Evolutionary conservation across 2,888 invertebrate genomes (phyloP), one percentile per base, ranked within the genome.

Genomic region (Hemicrepidius hirtus): DNA sequence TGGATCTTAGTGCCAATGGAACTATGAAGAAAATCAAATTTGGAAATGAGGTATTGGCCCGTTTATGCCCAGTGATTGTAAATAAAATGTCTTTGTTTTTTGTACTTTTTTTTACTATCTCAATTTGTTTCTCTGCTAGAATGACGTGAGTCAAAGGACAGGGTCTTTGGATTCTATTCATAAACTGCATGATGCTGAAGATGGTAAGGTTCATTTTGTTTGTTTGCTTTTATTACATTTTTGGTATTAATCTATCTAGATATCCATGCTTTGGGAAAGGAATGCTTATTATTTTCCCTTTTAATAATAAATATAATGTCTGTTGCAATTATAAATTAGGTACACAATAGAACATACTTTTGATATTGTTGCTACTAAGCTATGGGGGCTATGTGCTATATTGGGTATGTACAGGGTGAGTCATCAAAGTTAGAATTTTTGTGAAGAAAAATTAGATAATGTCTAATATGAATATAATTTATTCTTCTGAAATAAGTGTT

Each of bases 151-250:
- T 73, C 84, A 83, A 70, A 79, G 84, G 69, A 82, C 82, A 20
- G 84, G 84, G 53, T 86, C 86, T 10, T 79, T 85, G 77, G 86
- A 86, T 78, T 86, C 85, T 3, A 77, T 86, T 32, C 82, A 85
- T 77, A 86, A 85, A 78, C 67, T 84, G 50, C 77, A 78, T 64
- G 82, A 78, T 62, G 59, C 76, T 28, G 86, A 85, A 74, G 86
- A 85, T 74, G 85, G 85, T 84, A 81, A 83, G 85, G 59, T 68
- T 49, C 20, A n/a, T 10, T 50, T 71, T 41, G 37, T 59, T 40
- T 71, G 40, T 46, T 10, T 46, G 10, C 10, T 46, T 46, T 46
- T 7, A 18, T 18, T 41, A 4, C 12, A 41, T 5, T 13, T 41
- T 13, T 41, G 41, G 41, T 41, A 41, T 3, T 20, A 46, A 3